Evolutionary conservation across 2,888 invertebrate species (phyloP).

Genomic region (Phyllotreta striolata): DNA sequence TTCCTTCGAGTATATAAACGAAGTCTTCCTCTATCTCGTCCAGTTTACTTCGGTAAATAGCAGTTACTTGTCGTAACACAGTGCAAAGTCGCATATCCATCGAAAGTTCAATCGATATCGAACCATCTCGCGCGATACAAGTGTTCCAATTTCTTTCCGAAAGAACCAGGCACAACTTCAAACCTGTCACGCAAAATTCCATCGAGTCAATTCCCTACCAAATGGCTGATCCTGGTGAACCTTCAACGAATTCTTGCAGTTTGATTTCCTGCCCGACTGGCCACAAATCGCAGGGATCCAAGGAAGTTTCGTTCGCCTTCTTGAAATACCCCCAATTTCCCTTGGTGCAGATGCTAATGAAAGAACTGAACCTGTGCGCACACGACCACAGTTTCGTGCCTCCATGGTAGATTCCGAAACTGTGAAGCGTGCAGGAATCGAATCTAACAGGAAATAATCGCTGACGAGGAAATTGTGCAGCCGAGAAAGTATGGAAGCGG

Average conservation of each 20-base stretch:
- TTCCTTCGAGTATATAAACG: slow-evolving; percentile 17
- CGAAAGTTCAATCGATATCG: not conserved
- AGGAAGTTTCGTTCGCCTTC: slow-evolving; percentile 39
- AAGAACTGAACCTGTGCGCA: slow-evolving; percentile 54
- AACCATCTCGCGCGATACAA: too few relatives aligned
- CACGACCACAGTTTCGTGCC: slow-evolving; percentile 58
- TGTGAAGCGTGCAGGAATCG: not conserved
- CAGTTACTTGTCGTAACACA: not conserved
- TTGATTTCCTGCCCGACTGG: slow-evolving; percentile 24
- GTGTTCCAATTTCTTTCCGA: not conserved
- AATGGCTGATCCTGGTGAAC: slow-evolving; percentile 56
- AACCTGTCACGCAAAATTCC: slow-evolving; percentile 9
- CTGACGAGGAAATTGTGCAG: slow-evolving; percentile 11
- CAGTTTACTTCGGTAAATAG: slow-evolving; percentile 15
- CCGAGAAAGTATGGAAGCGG: not conserved
- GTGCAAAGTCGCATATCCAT: not conserved
- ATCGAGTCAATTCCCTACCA: slow-evolving; percentile 36
- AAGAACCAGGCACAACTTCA: not conserved
- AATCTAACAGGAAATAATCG: slow-evolving; percentile 1
- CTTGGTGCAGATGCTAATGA: slow-evolving; percentile 52
- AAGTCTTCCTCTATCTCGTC: slow-evolving; percentile 1
- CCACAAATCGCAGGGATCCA: slow-evolving; percentile 40
- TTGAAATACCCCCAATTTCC: slow-evolving; percentile 52
- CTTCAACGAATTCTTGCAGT: slow-evolving; percentile 42
- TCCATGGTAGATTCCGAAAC: slow-evolving; percentile 51